Evolutionary conservation across 35 echinoderm and acorn worm genomes (phyloP), one percentile per base, ranked within the genome.

Genomic region (Hemicentrotus pulcherrimus): DNA sequence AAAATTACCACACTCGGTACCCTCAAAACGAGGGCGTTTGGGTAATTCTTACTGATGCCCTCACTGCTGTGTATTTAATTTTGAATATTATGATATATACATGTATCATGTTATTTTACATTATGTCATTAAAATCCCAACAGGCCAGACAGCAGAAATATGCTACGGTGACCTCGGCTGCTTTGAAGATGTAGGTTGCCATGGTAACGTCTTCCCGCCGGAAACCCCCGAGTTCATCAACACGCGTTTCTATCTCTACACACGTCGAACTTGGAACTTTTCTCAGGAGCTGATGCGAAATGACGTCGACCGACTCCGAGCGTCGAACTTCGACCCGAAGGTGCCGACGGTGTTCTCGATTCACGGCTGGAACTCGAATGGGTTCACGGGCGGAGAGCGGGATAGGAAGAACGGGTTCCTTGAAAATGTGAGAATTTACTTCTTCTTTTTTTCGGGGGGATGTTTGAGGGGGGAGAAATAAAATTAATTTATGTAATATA

Each of bases 191-290:
- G 88, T 13, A 2, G 94, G 94, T 30, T 93, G 94, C 14, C 96
- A 94, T 61, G 90, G 86, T 35, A 86, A 91, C 30, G 65, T 59
- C 7, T 97, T 97, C 61, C 97, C 97, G 31, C 97, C 97, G 31
- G 89, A 86, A 92, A 92, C 94, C 13, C 97, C 97, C 28, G 94
- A 95, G 24, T 71, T 91, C 22, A 96, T 96, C 31, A 94, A 97
- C 46, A 97, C 97, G 9, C 93, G 94, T 24, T 96, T 97, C 45
- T 96, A 94, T 61, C 91, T 97, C 12, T 97, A 96, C 90, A 97
- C 97, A 15, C 28, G 95, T 71, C 48, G 65, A 31, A 97, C 95
- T 78, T 92, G 32, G 31, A 86, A 85, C 45, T 10, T 45, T 24
- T 47, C 91, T n/a, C 91, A 94, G 95, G 91, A 94, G 85, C 48